Conservation (phyloP, 2,888 invertebrate species). For the Dromius quadrimaculatus region DNA sequence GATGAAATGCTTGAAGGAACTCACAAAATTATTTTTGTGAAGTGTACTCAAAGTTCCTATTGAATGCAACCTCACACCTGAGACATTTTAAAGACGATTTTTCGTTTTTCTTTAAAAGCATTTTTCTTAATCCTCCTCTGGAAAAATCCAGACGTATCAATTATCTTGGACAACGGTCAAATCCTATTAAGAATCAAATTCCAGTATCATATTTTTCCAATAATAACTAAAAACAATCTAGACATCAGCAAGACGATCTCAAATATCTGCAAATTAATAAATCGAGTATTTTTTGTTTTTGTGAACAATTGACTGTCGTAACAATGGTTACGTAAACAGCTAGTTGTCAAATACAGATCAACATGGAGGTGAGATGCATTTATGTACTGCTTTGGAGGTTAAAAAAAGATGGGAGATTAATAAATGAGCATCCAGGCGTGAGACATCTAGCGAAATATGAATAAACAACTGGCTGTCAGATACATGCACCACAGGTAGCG, state of each 20-base stretch:
- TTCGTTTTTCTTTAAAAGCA: background rate
- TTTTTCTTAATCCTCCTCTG: constrained; percentile 3
- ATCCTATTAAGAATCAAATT: constrained; percentile 45
- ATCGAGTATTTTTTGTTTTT: background rate
- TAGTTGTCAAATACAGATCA: constrained; percentile 36
- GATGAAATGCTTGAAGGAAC: no score
- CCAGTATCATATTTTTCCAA: constrained; percentile 31
- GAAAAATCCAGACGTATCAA: constrained; percentile 4
- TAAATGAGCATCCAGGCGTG: constrained; percentile 27
- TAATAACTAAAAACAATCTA: background rate
- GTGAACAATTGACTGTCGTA: constrained; percentile 38
- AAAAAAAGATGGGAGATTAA: constrained; percentile 9
- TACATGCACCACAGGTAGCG: constrained; percentile 18
- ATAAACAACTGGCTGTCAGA: constrained; percentile 43
- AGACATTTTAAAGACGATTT: background rate
- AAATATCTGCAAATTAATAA: background rate
- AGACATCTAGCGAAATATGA: constrained; percentile 42
- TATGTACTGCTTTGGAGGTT: background rate
- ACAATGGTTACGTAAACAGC: constrained; percentile 31
- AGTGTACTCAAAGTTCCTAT: no score
- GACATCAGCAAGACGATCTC: background rate
- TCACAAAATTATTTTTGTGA: no score
- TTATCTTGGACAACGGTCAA: constrained; percentile 20
- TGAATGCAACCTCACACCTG: background rate
- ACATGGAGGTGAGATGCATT: constrained; percentile 7